Percentiles rank a stretch among this genome's conserved stretches.
Evolutionary conservation across 2,113 vertebrate species (phyloP).

Genomic region (Cheilinus undulatus): DNA sequence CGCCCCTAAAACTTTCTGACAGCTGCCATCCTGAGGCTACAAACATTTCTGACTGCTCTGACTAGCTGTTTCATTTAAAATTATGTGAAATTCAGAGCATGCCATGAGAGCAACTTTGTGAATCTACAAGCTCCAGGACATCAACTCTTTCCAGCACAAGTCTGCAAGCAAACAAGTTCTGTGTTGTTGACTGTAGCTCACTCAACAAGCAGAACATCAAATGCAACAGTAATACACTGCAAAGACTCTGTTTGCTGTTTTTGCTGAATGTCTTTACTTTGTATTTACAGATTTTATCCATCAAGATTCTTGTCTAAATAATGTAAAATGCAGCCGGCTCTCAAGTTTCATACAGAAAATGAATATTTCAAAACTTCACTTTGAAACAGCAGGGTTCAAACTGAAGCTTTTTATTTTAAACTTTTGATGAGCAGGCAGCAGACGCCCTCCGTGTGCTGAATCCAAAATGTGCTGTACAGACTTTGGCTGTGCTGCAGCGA

Average conservation of each 20-base stretch:
- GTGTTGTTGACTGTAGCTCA: constrained; percentile 38
- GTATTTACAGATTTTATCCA: constrained; percentile 34
- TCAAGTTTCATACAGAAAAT: constrained; percentile 4
- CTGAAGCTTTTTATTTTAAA: constrained; percentile 40
- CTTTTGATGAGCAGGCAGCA: constrained; percentile 56
- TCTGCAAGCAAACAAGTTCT: constrained; percentile 30
- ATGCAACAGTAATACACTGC: constrained; percentile 27
- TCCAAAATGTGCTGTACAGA: constrained; percentile 21
- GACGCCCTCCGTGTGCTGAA: constrained; percentile 29
- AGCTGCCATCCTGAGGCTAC: constrained; percentile 24
- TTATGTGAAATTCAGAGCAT: constrained; percentile 16
- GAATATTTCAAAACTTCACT: constrained; percentile 27
- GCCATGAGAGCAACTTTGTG: constrained; percentile 31
- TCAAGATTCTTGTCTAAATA: constrained; percentile 20
- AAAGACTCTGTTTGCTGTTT: constrained; percentile 32
- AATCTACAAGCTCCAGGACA: constrained; percentile 24
- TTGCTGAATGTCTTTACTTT: constrained; percentile 20
- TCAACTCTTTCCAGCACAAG: constrained; percentile 18
- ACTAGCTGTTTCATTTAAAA: constrained; percentile 21
- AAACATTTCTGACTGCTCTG: constrained; percentile 13
- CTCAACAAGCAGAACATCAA: constrained; percentile 38
- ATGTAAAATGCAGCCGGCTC: constrained; percentile 7
- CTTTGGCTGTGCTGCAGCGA: background rate
- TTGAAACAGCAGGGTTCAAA: constrained; percentile 10
- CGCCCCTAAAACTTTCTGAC: background rate